Conservation (phyloP, 1,140 invertebrate genomes). For the Drosophila chauvacae region DNA sequence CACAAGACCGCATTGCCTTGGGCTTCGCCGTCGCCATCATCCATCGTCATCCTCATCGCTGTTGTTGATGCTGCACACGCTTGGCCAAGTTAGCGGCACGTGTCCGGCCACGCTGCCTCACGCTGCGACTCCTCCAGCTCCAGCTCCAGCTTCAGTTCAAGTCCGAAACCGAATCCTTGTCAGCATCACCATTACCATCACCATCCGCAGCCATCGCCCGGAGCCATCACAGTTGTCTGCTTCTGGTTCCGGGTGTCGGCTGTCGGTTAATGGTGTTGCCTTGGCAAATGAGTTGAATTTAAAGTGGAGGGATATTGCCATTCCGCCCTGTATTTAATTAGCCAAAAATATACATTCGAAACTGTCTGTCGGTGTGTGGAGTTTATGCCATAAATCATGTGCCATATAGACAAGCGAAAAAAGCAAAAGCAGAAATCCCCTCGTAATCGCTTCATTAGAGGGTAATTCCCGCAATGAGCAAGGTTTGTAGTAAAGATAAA, state of each 20-base stretch:
- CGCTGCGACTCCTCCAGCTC: constrained; percentile 58
- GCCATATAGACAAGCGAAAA: background rate
- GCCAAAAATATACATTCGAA: constrained; percentile 38
- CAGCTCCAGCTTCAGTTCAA: background rate
- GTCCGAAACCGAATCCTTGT: constrained; percentile 24
- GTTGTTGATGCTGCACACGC: constrained; percentile 76
- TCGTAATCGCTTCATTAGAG: constrained; percentile 20
- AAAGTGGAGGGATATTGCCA: constrained; percentile 54
- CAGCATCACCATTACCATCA: constrained; percentile 18
- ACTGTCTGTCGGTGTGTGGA: background rate
- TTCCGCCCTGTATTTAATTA: constrained; percentile 69
- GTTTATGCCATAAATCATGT: constrained; percentile 61
- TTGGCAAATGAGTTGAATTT: constrained; percentile 57
- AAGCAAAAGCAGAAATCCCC: constrained; percentile 3
- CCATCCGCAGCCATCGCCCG: constrained; percentile 27
- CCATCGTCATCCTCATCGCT: constrained; percentile 30
- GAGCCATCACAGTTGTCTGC: constrained; percentile 65
- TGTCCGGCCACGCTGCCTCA: constrained; percentile 69
- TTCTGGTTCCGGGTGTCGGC: constrained; percentile 42
- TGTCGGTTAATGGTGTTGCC: constrained; percentile 44
- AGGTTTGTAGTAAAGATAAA: background rate
- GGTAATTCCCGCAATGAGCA: background rate
- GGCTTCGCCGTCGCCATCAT: constrained; percentile 41
- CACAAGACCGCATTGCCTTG: constrained; percentile 61
- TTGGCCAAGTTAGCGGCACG: constrained; percentile 74